These are phyloP conservation scores for Leucophenga maculata DNA, from an alignment of 2,888 invertebrate genomes.

Conservation along the genomic window DNA sequence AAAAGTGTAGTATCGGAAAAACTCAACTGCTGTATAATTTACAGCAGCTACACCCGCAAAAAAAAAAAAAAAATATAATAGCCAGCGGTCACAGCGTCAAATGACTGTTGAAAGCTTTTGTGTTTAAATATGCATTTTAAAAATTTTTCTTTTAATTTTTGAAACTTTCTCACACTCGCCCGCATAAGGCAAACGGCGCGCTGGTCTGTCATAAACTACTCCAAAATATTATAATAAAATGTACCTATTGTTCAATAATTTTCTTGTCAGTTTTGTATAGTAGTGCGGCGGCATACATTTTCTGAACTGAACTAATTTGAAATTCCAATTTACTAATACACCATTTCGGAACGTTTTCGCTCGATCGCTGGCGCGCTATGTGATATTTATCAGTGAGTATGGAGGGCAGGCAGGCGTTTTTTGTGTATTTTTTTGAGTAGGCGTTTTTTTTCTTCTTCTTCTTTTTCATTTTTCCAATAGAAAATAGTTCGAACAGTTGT, in stretches of 20 bases:
- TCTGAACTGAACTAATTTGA: slow-evolving; percentile 56
- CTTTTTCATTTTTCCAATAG: background rate
- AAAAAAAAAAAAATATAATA: background rate
- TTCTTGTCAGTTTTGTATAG: too few relatives aligned
- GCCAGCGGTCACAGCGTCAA: background rate
- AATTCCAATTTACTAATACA: slow-evolving; percentile 47
- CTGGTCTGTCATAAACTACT: slow-evolving; percentile 12
- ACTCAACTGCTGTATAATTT: slow-evolving; percentile 49
- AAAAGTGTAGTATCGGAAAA: too few relatives aligned
- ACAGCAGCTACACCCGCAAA: slow-evolving; percentile 10
- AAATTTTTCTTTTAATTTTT: too few relatives aligned
- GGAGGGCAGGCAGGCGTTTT: slow-evolving; percentile 19
- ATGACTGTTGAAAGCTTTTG: background rate
- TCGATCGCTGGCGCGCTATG: slow-evolving; percentile 18
- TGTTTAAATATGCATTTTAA: too few relatives aligned
- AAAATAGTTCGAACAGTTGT: background rate
- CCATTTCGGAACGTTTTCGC: background rate
- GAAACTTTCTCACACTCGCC: background rate
- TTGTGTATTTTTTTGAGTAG: slow-evolving; percentile 51
- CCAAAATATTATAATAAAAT: background rate
- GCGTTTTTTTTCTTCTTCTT: slow-evolving; percentile 42
- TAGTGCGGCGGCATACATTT: background rate
- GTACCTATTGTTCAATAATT: too few relatives aligned
- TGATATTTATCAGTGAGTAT: slow-evolving; percentile 54
- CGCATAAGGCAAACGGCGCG: background rate